Evolutionary conservation across 2,888 invertebrate genomes (phyloP).

Genomic region (Lobophora halterata): DNA sequence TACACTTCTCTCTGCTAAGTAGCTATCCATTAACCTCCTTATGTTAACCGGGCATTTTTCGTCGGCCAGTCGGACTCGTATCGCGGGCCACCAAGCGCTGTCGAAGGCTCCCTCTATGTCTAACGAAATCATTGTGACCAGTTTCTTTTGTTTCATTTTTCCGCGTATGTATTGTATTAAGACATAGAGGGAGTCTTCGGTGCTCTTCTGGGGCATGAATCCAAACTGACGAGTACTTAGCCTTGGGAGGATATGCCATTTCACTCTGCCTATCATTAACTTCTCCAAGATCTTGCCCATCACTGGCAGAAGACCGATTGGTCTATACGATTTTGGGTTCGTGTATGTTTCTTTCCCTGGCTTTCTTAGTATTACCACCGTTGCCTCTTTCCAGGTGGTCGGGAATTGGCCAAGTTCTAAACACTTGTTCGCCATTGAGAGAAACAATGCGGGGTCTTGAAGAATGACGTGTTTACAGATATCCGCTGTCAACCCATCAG

Average conservation of each 20-base stretch:
- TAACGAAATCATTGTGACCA: slow-evolving; percentile 2
- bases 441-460: slow-evolving; percentile 1
- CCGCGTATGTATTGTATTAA: too few relatives aligned
- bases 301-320: slow-evolving; percentile 24
- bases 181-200: too few relatives aligned
- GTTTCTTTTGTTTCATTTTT: too few relatives aligned
- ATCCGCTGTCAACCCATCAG: slow-evolving; percentile 1
- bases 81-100: slow-evolving; percentile 9
- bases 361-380: slow-evolving; percentile 3
- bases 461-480: slow-evolving; percentile 23
- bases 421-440: slow-evolving; percentile 3
- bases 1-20: slow-evolving; percentile 1
- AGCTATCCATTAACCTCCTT: neutral
- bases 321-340: slow-evolving; percentile 1
- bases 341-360: slow-evolving; percentile 2
- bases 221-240: too few relatives aligned
- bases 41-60: slow-evolving; percentile 1
- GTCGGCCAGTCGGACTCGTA: neutral
- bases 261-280: too few relatives aligned
- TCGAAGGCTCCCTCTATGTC: slow-evolving; percentile 9
- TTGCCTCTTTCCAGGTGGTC: slow-evolving; percentile 5
- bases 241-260: too few relatives aligned
- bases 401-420: neutral
- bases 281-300: slow-evolving; percentile 21
- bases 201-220: too few relatives aligned